These are phyloP conservation scores for Pocota personata DNA, from an alignment of 2,888 invertebrate genomes.

Conservation along the genomic window DNA sequence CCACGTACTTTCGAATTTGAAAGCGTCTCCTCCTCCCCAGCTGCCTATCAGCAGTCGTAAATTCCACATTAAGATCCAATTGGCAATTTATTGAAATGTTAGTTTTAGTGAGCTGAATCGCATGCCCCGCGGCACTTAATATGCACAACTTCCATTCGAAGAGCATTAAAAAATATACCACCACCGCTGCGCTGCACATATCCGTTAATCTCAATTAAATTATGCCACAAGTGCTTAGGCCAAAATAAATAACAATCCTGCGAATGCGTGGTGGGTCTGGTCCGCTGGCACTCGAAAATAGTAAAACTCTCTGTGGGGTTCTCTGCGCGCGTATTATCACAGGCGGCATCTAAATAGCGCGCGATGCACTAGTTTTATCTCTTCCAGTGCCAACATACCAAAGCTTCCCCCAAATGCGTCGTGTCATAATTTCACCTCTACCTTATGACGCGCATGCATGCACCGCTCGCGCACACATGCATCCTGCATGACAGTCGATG, in stretches of 20 bases:
- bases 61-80: constrained; percentile 46
- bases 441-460: constrained; percentile 69
- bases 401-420: constrained; percentile 69
- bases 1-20: constrained; percentile 14
- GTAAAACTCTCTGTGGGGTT: constrained; percentile 70
- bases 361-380: constrained; percentile 67
- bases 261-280: constrained; percentile 62
- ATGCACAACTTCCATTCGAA: constrained; percentile 24
- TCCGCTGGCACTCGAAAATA: constrained; percentile 53
- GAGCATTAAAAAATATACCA: constrained; percentile 57
- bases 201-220: constrained; percentile 73
- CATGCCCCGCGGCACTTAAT: constrained; percentile 57
- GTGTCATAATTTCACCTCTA: constrained; percentile 71
- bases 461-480: constrained; percentile 59
- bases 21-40: constrained; percentile 14
- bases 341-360: constrained; percentile 57
- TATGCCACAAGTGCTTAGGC: constrained; percentile 70
- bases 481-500: constrained; percentile 15
- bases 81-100: constrained; percentile 68
- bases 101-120: constrained; percentile 60
- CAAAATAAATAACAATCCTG: constrained; percentile 67
- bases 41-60: constrained; percentile 42
- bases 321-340: constrained; percentile 51
- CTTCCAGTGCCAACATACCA: constrained; percentile 32
- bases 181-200: constrained; percentile 31